Evolutionary conservation across 2,113 vertebrate species (phyloP), one percentile per base, ranked within the genome.

Genomic region (Gila orcuttii): DNA sequence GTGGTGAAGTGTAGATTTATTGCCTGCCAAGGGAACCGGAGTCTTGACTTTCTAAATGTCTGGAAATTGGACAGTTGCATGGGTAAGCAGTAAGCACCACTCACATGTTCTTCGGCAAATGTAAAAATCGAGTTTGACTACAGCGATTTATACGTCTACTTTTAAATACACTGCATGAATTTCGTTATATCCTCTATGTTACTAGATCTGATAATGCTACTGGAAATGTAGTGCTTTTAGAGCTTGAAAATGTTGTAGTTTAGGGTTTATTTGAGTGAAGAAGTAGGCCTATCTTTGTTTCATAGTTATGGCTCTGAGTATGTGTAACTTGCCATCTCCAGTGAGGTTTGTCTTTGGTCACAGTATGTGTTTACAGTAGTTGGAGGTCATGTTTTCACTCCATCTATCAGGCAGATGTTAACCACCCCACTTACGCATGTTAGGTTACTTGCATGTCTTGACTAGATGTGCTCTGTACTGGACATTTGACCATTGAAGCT

Each of bases 371-470:
- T 77, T 21, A 11, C 50, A 55, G 75, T 13, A 10, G 75, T 23
- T 77, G 75, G 28, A 55, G 47, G 8, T 77, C 50, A 77, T 33
- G 75, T 33, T 78, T 19, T 78, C 1, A 9, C 75, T 78, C 31
- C 17, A 31, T 78, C 75, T 78, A 78, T 57, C 75, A 23, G 28
- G 50, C 50, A 33, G 50, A 78, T 57, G 75, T 78, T 57, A 78
- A 36, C 47, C 75, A 36, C 50, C 28, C 28, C 15, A 74, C 36
- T 39, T 74, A 45, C 11, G 21, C 33, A 42, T 39, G 19, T 39
- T 33, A 71, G 68, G 33, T 2, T 45, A n/a, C 39, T 42, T 4
- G 2, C 47, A 12, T 19, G 74, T 52, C n/a, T n/a, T n/a, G n/a
- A n/a, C n/a, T n/a, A n/a, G n/a, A n/a, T n/a, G n/a, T n/a, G n/a